These are phyloP conservation scores for Hyposmocoma kahamanoa DNA, from an alignment of 1,140 invertebrate species.

Conservation along the genomic window DNA sequence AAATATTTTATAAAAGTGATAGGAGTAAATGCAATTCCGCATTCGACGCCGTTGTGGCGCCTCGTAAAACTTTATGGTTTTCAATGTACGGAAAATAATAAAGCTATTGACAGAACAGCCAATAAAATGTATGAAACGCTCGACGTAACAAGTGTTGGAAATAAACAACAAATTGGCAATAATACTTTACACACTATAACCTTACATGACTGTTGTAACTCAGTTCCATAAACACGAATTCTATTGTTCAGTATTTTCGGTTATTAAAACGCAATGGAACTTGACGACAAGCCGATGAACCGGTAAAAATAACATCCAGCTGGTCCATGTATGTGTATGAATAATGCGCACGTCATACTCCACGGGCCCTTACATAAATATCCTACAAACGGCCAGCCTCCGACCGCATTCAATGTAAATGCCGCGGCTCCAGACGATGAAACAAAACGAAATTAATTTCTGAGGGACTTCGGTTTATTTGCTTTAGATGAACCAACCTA, in stretches of 20 bases:
- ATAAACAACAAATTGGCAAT: too few species aligned
- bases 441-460: slow-evolving; percentile 73
- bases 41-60: slow-evolving; percentile 44
- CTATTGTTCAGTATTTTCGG: too few species aligned
- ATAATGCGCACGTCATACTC: slow-evolving; percentile 67
- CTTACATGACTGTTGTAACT: too few species aligned
- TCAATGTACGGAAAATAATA: too few species aligned
- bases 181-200: too few species aligned
- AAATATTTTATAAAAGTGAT: slow-evolving; percentile 36
- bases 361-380: slow-evolving; percentile 63
- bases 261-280: slow-evolving; percentile 3
- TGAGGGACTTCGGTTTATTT: slow-evolving; percentile 60
- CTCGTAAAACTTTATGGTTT: slow-evolving; percentile 56
- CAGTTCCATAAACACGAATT: too few species aligned
- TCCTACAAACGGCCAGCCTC: slow-evolving; percentile 54
- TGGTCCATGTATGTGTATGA: slow-evolving; percentile 53
- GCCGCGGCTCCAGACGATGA: slow-evolving; percentile 62
- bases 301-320: slow-evolving; percentile 62
- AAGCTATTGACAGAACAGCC: too few species aligned
- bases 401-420: slow-evolving; percentile 70
- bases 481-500: slow-evolving; percentile 26
- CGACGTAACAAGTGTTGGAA: too few species aligned
- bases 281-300: slow-evolving; percentile 49
- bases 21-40: slow-evolving; percentile 38
- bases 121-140: too few species aligned